Conservation (phyloP, 2,797 vertebrate genomes). For the Pygocentrus nattereri region DNA sequence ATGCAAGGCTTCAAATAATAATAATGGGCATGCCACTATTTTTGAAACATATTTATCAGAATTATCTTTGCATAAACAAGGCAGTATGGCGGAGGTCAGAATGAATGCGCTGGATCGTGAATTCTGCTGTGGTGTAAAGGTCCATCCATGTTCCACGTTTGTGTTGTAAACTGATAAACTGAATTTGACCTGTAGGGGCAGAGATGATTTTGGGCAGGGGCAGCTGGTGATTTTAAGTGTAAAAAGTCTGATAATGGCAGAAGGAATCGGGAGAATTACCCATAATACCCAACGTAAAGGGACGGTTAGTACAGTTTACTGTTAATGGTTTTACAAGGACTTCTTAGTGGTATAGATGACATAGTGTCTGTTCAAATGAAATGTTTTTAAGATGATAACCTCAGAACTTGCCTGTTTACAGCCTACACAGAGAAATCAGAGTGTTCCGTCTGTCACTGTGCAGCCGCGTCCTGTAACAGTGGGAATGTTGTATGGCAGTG, state of each 20-base stretch:
- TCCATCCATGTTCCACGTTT: too few relatives aligned
- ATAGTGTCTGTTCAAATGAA: neutral
- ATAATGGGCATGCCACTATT: too few relatives aligned
- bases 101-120: too few relatives aligned
- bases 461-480: neutral
- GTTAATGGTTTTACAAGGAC: neutral
- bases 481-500: neutral
- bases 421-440: neutral
- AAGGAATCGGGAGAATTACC: neutral
- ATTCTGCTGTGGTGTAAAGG: too few relatives aligned
- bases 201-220: too few relatives aligned
- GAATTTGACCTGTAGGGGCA: neutral
- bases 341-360: too few relatives aligned
- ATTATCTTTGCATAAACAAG: too few relatives aligned
- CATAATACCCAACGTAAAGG: neutral
- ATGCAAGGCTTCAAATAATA: too few relatives aligned
- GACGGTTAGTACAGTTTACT: neutral
- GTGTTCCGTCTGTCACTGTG: too few relatives aligned
- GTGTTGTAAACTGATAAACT: neutral
- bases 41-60: too few relatives aligned
- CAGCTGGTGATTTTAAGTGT: neutral
- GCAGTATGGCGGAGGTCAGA: too few relatives aligned
- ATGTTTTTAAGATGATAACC: neutral
- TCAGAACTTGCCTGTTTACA: neutral
- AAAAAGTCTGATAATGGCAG: neutral